These are phyloP conservation scores for Cordylochernes scorpioides DNA, from an alignment of 2,888 invertebrate genomes.

Conservation along the genomic window DNA sequence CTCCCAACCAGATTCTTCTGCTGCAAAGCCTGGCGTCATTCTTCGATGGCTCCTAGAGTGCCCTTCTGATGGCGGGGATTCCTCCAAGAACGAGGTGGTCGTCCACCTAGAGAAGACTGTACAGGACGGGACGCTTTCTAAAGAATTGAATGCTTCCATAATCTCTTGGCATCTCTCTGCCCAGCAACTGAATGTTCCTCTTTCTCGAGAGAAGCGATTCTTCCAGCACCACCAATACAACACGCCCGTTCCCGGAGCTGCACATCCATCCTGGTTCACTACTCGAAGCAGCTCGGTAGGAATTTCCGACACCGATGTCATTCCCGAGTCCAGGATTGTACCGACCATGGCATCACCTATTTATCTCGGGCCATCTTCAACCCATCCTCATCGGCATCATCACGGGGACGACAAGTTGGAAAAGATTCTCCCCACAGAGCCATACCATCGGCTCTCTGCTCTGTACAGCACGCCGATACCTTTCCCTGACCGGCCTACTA, in stretches of 20 bases:
- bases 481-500: too few species aligned
- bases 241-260: slow-evolving; percentile 17
- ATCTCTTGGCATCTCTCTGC: slow-evolving; percentile 40
- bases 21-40: too few species aligned
- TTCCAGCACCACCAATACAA: slow-evolving; percentile 15
- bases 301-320: slow-evolving; percentile 16
- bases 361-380: slow-evolving; percentile 13
- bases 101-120: slow-evolving; percentile 39
- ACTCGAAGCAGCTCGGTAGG: slow-evolving; percentile 10
- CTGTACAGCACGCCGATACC: too few species aligned
- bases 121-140: slow-evolving; percentile 39
- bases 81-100: slow-evolving; percentile 37
- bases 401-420: too few species aligned
- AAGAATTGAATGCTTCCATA: slow-evolving; percentile 38
- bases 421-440: too few species aligned
- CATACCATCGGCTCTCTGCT: slow-evolving; percentile 11
- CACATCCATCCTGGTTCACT: slow-evolving; percentile 18
- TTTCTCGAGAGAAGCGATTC: slow-evolving; percentile 20
- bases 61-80: slow-evolving; percentile 37
- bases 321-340: slow-evolving; percentile 18
- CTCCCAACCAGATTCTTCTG: slow-evolving; percentile 6
- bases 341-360: slow-evolving; percentile 22
- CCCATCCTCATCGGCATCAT: slow-evolving; percentile 18
- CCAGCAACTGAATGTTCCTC: slow-evolving; percentile 20
- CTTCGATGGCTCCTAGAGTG: slow-evolving; percentile 37